A percentile compares a stretch with the other conserved stretches of the same genome.
These are phyloP conservation scores for Sphaeridia pumilis DNA, from an alignment of 2,888 invertebrate genomes.

Conservation along the genomic window DNA sequence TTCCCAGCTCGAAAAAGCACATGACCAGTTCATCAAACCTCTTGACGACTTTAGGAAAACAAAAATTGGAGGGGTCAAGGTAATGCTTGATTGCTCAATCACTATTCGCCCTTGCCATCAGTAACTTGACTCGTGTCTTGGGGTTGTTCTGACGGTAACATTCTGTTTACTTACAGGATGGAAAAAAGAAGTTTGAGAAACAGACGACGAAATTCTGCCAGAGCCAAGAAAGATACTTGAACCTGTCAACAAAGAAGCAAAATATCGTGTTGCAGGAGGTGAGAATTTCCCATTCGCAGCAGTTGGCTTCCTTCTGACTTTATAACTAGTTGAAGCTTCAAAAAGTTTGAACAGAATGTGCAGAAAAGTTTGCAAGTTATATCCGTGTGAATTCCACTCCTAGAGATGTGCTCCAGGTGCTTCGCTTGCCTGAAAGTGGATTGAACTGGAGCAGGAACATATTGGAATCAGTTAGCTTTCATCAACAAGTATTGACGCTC, in stretches of 20 bases:
- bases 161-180: slow-evolving; percentile 50
- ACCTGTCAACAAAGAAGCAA: slow-evolving; percentile 81
- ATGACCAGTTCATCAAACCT: slow-evolving; percentile 84
- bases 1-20: slow-evolving; percentile 76
- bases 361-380: no score
- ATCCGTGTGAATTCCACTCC: no score
- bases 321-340: not conserved
- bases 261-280: slow-evolving; percentile 86
- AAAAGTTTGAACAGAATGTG: no score
- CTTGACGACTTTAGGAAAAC: slow-evolving; percentile 87
- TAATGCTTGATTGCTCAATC: slow-evolving; percentile 40
- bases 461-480: no score
- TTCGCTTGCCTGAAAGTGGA: no score
- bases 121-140: no score
- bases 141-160: not conserved
- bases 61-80: slow-evolving; percentile 90
- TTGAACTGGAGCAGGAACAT: no score
- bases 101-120: no score
- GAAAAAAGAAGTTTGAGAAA: slow-evolving; percentile 95
- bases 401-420: no score
- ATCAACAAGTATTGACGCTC: no score
- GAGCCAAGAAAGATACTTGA: slow-evolving; percentile 87
- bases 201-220: slow-evolving; percentile 95
- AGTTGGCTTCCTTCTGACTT: not conserved
- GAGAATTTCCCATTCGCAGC: slow-evolving; percentile 36